Evolutionary conservation across 2,888 invertebrate genomes (phyloP).

Genomic region (Scaptodrosophila latifasciaeformis): DNA sequence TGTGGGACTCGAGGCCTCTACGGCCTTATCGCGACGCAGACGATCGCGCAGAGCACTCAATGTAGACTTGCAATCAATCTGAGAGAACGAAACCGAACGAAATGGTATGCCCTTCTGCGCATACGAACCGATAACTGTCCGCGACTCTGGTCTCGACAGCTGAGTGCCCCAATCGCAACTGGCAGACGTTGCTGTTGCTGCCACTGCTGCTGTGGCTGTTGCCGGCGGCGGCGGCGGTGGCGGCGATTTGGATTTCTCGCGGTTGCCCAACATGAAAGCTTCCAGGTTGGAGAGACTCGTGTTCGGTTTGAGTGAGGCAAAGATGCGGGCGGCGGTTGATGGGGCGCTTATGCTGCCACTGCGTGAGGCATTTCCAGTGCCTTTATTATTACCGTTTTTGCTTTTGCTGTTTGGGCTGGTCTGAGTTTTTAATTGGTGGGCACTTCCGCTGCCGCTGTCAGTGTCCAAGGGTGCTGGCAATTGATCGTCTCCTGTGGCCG

Average conservation of each 20-base stretch:
- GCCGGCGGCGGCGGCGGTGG: constrained; percentile 37
- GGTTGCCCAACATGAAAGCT: constrained; percentile 58
- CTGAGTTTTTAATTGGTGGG: constrained; percentile 60
- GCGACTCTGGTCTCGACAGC: constrained; percentile 78
- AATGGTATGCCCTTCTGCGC: constrained; percentile 83
- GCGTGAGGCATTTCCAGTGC: background rate
- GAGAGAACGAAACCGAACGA: constrained; percentile 91
- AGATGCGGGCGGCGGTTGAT: constrained; percentile 40
- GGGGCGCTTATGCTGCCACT: constrained; percentile 15
- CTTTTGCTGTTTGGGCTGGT: constrained; percentile 45
- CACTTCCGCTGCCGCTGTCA: constrained; percentile 29
- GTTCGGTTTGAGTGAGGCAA: constrained; percentile 65
- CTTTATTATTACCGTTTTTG: constrained; percentile 11
- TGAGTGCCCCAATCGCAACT: constrained; percentile 72
- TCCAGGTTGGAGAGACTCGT: constrained; percentile 73
- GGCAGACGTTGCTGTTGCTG: constrained; percentile 13
- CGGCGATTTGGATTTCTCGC: constrained; percentile 67
- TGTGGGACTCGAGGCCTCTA: constrained; percentile 57
- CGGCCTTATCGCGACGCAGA: constrained; percentile 67
- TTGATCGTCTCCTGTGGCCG: constrained; percentile 38
- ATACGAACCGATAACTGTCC: constrained; percentile 79
- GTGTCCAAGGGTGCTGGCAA: background rate
- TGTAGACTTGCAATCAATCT: constrained; percentile 82
- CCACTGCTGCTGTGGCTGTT: constrained; percentile 12
- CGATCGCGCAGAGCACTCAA: constrained; percentile 71